Conservation (phyloP, 2,797 vertebrate genomes). For the Florisuga fusca region DNA sequence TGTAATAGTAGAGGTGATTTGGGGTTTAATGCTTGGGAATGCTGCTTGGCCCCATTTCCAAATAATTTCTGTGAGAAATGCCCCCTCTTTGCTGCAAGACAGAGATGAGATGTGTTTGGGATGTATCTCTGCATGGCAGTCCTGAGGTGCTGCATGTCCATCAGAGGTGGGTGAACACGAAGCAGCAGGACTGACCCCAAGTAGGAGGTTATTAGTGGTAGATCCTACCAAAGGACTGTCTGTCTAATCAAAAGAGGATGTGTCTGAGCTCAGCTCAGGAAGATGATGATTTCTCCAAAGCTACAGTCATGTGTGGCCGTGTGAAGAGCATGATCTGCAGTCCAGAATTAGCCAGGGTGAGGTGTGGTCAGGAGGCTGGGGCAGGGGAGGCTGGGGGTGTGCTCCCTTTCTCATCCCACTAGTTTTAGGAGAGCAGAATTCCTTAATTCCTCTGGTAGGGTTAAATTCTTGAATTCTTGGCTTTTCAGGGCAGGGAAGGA, state of each 20-base stretch:
- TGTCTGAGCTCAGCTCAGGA: constrained; percentile 34
- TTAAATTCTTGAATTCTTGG: background rate
- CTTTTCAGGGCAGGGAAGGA: constrained; percentile 87
- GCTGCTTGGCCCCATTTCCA: background rate
- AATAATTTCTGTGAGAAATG: constrained; percentile 9
- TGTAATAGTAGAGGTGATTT: constrained; percentile 28
- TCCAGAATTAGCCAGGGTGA: background rate
- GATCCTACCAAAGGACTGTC: background rate
- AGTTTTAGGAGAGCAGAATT: background rate
- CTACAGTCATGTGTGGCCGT: background rate
- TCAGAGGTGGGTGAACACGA: background rate
- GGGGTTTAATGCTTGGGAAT: constrained; percentile 41
- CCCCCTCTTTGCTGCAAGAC: background rate
- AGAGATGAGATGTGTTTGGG: background rate
- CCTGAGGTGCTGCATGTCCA: background rate
- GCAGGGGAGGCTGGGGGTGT: background rate
- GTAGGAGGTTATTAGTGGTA: background rate
- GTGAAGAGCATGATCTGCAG: background rate
- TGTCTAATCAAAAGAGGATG: constrained; percentile 1
- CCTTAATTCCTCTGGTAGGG: background rate
- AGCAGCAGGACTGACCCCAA: background rate
- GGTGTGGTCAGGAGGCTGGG: background rate
- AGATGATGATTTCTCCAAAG: constrained; percentile 1
- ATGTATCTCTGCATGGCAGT: background rate
- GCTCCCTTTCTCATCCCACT: background rate